Evolutionary conservation across 2,797 vertebrate species (phyloP).

Genomic region (Serranus cabrilla): DNA sequence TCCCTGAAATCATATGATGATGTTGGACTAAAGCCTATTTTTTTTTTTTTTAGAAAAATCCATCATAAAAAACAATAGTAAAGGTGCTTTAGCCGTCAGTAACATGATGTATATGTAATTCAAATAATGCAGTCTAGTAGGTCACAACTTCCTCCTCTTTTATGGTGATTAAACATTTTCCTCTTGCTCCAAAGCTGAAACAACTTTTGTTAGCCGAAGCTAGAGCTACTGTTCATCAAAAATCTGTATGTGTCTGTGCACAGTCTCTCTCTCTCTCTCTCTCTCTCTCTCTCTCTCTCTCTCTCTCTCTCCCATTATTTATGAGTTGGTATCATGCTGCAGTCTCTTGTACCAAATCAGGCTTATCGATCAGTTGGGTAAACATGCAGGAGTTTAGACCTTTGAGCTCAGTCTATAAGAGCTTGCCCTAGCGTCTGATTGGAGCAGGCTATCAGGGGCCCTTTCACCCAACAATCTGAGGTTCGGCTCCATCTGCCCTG

Average conservation of each 20-base stretch:
- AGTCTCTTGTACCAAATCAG: conserved; percentile 24
- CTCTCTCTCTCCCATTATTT: conserved; percentile 17
- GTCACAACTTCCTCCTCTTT: not conserved
- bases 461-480: conserved; percentile 13
- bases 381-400: conserved; percentile 70
- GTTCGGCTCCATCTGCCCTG: not conserved
- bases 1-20: not conserved
- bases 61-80: not conserved
- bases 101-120: not conserved
- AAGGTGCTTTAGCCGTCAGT: not conserved
- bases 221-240: not conserved
- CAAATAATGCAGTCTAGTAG: not conserved
- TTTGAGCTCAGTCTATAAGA: conserved; percentile 71
- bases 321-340: conserved; percentile 22
- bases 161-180: not conserved
- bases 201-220: not conserved
- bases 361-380: conserved; percentile 68
- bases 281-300: not conserved
- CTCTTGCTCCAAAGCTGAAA: not conserved
- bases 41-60: not conserved
- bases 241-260: not conserved
- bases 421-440: conserved; percentile 53
- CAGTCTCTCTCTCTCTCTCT: not conserved
- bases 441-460: conserved; percentile 31
- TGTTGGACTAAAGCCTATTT: not conserved